Percentiles rank a stretch among this genome's conserved stretches.
Conservation (phyloP, 2,888 invertebrate species). For the Agrochola circellaris region DNA sequence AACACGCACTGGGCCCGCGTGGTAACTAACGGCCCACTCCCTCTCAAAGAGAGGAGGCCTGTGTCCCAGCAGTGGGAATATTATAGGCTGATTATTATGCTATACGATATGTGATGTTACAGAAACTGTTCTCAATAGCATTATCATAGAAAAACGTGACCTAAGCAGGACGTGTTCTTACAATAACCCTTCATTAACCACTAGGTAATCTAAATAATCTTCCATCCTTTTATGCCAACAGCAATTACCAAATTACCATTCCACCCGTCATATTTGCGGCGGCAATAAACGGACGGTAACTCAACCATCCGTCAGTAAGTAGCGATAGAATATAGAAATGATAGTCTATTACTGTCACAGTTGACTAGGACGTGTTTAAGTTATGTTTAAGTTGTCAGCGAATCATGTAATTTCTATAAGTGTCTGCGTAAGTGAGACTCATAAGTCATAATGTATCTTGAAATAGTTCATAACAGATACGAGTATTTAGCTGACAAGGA, state of each 20-base stretch:
- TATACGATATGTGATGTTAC: neutral
- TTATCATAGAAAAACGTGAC: neutral
- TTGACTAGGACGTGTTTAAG: conserved; percentile 18
- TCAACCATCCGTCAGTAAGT: conserved; percentile 16
- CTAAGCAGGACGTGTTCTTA: neutral
- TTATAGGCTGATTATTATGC: no score
- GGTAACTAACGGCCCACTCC: no score
- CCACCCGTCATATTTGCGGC: conserved; percentile 37
- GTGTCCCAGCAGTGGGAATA: no score
- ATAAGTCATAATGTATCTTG: conserved; percentile 13
- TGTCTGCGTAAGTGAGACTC: neutral
- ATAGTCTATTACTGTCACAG: conserved; percentile 49
- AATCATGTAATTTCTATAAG: conserved; percentile 28
- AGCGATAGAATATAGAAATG: conserved; percentile 23
- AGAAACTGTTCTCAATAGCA: neutral
- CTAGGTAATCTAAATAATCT: neutral
- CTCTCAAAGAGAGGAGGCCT: no score
- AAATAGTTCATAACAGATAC: neutral
- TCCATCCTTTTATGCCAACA: conserved; percentile 2
- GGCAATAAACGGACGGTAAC: conserved; percentile 18
- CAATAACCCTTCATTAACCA: neutral
- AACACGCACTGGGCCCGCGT: no score
- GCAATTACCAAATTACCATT: conserved; percentile 4
- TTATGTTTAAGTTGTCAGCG: conserved; percentile 17
- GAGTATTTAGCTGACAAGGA: neutral